Conservation (phyloP, 1,140 invertebrate genomes). For the Chionoecetes opilio region DNA sequence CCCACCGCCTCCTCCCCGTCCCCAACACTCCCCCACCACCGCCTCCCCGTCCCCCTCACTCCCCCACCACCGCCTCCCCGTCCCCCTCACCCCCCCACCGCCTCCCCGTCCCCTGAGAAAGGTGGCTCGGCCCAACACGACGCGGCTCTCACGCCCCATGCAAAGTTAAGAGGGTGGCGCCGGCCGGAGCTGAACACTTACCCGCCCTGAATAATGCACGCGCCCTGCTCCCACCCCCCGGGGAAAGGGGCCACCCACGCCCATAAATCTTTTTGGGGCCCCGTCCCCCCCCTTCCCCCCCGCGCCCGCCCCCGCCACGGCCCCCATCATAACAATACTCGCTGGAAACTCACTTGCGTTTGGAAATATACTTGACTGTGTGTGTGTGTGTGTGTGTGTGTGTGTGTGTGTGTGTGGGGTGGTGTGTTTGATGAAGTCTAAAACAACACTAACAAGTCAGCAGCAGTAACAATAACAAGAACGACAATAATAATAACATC, state of each 20-base stretch:
- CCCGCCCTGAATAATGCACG: slow-evolving; percentile 3
- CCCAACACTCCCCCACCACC: no score
- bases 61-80: neutral
- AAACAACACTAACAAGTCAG: no score
- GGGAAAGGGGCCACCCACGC: neutral
- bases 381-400: slow-evolving; percentile 27
- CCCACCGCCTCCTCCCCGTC: neutral
- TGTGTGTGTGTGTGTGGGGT: neutral
- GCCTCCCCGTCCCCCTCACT: no score
- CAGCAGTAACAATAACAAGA: no score
- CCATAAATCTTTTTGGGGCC: neutral
- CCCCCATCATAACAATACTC: neutral
- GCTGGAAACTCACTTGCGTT: neutral
- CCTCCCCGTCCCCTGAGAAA: neutral
- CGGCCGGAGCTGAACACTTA: neutral
- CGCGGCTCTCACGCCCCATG: slow-evolving; percentile 12
- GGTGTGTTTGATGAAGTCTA: no score
- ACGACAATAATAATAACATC: no score
- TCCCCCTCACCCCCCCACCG: neutral
- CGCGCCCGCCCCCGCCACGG: neutral
- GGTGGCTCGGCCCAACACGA: neutral
- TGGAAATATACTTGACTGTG: neutral
- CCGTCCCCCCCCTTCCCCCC: neutral
- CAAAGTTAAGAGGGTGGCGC: neutral
- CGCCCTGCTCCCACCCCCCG: neutral